Conservation (phyloP, 30 jellyfish, hydroid and myxozoan species). For the Chironex yamaguchii region DNA sequence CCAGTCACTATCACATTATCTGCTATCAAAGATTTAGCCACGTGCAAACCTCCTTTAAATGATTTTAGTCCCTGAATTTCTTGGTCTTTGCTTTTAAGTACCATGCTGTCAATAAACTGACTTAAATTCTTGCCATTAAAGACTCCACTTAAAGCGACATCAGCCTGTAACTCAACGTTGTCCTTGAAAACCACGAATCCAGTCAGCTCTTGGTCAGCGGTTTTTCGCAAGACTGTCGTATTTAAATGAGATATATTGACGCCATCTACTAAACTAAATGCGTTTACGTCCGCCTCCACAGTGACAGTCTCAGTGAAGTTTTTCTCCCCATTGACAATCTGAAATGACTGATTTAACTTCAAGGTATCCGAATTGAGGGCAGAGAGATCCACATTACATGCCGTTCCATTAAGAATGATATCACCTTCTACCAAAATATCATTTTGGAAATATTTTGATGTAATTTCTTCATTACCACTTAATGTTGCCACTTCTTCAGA, state of each 20-base stretch:
- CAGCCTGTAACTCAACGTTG: slow-evolving; percentile 9
- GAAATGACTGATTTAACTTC: slow-evolving; percentile 27
- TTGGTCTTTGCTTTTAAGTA: slow-evolving; percentile 67
- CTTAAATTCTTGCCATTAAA: slow-evolving; percentile 48
- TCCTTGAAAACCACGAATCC: slow-evolving; percentile 36
- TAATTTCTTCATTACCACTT: slow-evolving; percentile 70
- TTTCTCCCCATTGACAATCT: slow-evolving; percentile 52
- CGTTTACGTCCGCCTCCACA: slow-evolving; percentile 47
- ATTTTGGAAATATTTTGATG: slow-evolving; percentile 33
- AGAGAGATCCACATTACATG: slow-evolving; percentile 71
- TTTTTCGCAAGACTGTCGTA: slow-evolving; percentile 31
- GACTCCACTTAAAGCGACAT: slow-evolving; percentile 14
- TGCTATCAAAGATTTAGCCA: not conserved
- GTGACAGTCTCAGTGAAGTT: slow-evolving; percentile 26
- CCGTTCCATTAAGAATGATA: slow-evolving; percentile 59
- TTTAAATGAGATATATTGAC: slow-evolving; percentile 73
- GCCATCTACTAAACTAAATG: slow-evolving; percentile 77
- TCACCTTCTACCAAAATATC: slow-evolving; percentile 2
- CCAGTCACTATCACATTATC: slow-evolving; percentile 21
- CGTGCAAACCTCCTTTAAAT: slow-evolving; percentile 11
- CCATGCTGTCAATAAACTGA: slow-evolving; percentile 30
- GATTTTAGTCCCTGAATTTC: slow-evolving; percentile 52
- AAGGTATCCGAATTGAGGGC: slow-evolving; percentile 67
- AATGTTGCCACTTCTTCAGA: slow-evolving; percentile 75
- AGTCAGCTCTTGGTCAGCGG: slow-evolving; percentile 70